phyloP scores from a whole-genome alignment of 2,113 vertebrate species.

The Rostratula benghalensis region DNA sequence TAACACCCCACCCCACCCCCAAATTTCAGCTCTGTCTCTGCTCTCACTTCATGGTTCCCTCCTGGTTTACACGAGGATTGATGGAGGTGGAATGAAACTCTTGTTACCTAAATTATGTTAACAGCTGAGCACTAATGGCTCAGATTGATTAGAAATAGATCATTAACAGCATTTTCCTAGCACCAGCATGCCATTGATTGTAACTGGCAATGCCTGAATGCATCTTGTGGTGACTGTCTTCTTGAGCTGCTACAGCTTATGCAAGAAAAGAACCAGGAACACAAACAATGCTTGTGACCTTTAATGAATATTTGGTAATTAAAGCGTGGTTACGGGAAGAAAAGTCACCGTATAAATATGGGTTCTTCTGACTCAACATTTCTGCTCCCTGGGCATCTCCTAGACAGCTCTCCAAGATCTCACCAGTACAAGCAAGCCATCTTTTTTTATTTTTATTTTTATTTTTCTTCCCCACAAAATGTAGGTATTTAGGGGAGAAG shows the following conservation, averaged over 20 bases:
- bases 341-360: neutral
- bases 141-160: neutral
- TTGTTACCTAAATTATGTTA: neutral
- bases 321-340: constrained; percentile 33
- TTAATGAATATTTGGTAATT: constrained; percentile 51
- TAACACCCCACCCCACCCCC: neutral
- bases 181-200: neutral
- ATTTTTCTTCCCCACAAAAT: neutral
- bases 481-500: neutral
- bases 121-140: neutral
- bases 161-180: neutral
- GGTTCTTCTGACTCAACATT: constrained; percentile 32
- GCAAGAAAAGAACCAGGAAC: constrained; percentile 8
- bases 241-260: constrained; percentile 7
- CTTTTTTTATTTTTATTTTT: neutral
- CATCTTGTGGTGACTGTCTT: neutral
- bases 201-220: neutral
- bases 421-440: neutral
- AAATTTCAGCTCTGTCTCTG: neutral
- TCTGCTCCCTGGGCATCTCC: neutral
- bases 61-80: neutral
- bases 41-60: neutral
- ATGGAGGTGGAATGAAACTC: neutral
- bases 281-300: constrained; percentile 49
- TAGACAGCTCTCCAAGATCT: neutral